Evolutionary conservation across 2,797 vertebrate genomes (phyloP).

Genomic region (Apodemus agrarius): DNA sequence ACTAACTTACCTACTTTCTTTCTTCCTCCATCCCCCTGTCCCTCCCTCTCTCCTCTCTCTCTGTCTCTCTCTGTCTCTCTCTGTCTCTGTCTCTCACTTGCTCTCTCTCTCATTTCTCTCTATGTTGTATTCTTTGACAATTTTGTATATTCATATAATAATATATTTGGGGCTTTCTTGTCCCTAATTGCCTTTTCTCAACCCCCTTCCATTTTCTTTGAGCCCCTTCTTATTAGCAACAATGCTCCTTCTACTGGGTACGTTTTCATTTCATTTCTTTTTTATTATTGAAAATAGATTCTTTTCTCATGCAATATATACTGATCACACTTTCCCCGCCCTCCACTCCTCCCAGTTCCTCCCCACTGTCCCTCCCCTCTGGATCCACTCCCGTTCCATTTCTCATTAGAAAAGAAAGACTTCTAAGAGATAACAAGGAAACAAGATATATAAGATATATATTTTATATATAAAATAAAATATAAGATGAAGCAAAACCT

Average conservation of each 20-base stretch:
- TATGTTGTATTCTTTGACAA: background rate
- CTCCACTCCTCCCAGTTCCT: background rate
- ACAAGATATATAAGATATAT: background rate
- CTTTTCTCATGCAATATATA: too few species aligned
- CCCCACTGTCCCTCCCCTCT: background rate
- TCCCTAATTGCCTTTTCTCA: background rate
- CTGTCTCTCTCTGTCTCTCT: too few species aligned
- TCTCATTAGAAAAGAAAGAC: background rate
- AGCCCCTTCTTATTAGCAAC: background rate
- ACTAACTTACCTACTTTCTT: background rate
- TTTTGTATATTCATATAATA: background rate
- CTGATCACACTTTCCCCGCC: too few species aligned
- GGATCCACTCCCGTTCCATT: background rate
- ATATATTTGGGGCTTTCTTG: background rate
- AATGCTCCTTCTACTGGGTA: background rate
- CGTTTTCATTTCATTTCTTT: background rate
- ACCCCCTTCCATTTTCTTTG: background rate
- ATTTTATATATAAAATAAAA: background rate
- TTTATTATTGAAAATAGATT: too few species aligned
- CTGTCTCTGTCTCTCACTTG: background rate
- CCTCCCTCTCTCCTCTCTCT: too few species aligned
- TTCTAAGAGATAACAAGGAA: background rate
- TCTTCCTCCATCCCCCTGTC: too few species aligned
- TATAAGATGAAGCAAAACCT: background rate
- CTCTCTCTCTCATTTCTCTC: background rate